These are phyloP conservation scores for Columba janthina DNA, from an alignment of 2,113 vertebrate species.

Conservation along the genomic window DNA sequence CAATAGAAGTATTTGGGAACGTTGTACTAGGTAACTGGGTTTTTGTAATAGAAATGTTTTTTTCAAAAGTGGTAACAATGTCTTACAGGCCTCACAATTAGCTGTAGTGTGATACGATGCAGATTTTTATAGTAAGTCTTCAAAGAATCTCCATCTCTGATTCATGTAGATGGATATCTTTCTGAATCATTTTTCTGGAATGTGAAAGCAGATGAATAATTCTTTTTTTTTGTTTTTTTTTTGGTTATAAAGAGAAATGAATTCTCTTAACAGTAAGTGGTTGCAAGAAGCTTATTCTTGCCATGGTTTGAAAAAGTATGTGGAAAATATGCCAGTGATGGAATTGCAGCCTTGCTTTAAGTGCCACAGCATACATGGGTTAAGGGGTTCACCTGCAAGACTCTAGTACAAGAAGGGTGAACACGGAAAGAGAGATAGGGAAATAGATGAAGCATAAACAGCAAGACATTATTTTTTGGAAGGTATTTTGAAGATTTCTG, in stretches of 20 bases:
- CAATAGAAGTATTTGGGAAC: not conserved
- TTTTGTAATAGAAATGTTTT: not conserved
- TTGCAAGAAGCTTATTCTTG: not conserved
- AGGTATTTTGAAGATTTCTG: not conserved
- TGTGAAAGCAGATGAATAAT: not conserved
- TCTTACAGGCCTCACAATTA: not conserved
- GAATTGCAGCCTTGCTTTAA: not conserved
- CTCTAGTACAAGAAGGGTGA: not conserved
- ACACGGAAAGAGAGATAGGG: accelerated
- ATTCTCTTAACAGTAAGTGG: not conserved
- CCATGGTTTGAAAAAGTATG: not conserved
- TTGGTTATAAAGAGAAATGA: slow-evolving; percentile 6
- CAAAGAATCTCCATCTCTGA: not conserved
- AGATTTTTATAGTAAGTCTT: not conserved
- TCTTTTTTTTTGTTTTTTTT: not conserved
- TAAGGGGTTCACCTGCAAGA: not conserved
- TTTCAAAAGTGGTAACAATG: not conserved
- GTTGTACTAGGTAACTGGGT: not conserved
- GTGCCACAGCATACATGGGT: not conserved
- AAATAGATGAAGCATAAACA: not conserved
- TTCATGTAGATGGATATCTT: not conserved
- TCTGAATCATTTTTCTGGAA: not conserved
- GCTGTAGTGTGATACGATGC: not conserved
- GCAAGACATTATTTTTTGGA: not conserved
- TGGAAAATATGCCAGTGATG: not conserved